Evolutionary conservation across 2,888 invertebrate species (phyloP).

Genomic region (Tenthredo scrophulariae): DNA sequence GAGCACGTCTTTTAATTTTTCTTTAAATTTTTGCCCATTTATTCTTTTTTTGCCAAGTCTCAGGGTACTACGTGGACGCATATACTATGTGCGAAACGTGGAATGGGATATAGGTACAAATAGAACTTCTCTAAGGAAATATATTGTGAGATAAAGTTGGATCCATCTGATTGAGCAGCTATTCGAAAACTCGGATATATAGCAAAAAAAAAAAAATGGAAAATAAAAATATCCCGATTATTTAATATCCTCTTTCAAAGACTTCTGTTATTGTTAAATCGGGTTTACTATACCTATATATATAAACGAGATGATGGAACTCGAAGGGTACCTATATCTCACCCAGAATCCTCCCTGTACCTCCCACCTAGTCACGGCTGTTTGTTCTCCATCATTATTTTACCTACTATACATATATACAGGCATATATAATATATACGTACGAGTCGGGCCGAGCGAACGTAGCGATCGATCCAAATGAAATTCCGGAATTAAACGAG

Average conservation of each 20-base stretch:
- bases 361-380: neutral
- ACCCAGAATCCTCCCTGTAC: neutral
- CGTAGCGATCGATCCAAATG: slow-evolving; percentile 25
- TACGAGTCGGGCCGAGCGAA: neutral
- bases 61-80: no score
- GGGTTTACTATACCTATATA: neutral
- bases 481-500: slow-evolving; percentile 18
- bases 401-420: neutral
- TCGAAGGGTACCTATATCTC: neutral
- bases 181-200: neutral
- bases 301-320: neutral
- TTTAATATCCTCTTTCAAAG: neutral
- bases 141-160: no score
- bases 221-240: neutral
- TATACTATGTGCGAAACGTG: no score
- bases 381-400: slow-evolving; percentile 6
- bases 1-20: no score
- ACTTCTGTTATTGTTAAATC: neutral
- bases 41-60: no score
- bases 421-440: neutral
- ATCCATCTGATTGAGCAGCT: neutral
- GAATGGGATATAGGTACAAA: no score
- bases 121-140: no score
- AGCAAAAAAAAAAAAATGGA: no score
- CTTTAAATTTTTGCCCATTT: no score